Evolutionary conservation across 2,888 invertebrate species (phyloP).

Genomic region (Aradus depressus): DNA sequence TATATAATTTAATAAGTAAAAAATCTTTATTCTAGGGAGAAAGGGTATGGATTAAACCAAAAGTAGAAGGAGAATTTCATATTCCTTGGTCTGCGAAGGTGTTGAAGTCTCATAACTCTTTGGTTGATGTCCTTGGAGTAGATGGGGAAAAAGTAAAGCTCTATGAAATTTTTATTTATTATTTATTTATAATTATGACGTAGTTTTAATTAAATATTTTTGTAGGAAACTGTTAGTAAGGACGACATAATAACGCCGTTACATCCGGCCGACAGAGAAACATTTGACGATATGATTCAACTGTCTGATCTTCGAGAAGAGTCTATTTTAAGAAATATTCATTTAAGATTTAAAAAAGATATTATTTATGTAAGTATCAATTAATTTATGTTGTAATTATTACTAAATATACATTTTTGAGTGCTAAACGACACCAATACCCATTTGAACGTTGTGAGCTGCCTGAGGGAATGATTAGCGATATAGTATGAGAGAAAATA

Average conservation of each 20-base stretch:
- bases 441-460: no score
- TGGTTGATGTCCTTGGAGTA: conserved; percentile 70
- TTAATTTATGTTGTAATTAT: conserved; percentile 16
- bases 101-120: conserved; percentile 59
- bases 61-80: conserved; percentile 59
- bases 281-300: conserved; percentile 79
- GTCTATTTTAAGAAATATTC: conserved; percentile 76
- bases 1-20: no score
- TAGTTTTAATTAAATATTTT: neutral
- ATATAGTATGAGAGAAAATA: no score
- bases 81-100: conserved; percentile 78
- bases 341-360: conserved; percentile 73
- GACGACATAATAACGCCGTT: conserved; percentile 45
- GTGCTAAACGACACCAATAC: no score
- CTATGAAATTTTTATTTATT: neutral
- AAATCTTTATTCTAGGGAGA: conserved; percentile 54
- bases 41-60: conserved; percentile 78
- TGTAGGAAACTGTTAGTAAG: neutral
- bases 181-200: conserved; percentile 2
- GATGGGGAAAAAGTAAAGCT: conserved; percentile 56
- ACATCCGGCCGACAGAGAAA: conserved; percentile 19
- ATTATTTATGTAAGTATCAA: conserved; percentile 73
- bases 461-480: no score
- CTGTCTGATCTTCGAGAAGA: conserved; percentile 71
- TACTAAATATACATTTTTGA: neutral